A percentile compares a stretch with the other conserved stretches of the same genome.
Evolutionary conservation across 2,888 invertebrate species (phyloP).

Genomic region (Galeopsomyia nigrocyanea): DNA sequence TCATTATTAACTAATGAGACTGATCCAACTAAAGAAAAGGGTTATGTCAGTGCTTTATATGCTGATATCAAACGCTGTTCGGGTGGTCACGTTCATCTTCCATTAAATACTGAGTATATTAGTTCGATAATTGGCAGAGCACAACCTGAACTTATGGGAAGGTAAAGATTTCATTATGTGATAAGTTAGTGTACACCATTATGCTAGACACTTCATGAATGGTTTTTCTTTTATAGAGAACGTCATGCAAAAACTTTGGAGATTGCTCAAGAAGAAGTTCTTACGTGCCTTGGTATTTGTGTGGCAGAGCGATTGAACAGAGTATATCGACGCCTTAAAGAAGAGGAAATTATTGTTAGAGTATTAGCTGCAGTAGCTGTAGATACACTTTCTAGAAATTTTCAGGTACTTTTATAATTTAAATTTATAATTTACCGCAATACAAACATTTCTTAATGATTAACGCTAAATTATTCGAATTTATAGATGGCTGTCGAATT

Average conservation of each 20-base stretch:
- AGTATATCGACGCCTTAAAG: slow-evolving; percentile 87
- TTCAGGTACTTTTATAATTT: slow-evolving; percentile 78
- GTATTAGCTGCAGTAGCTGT: slow-evolving; percentile 90
- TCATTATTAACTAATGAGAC: slow-evolving; percentile 87
- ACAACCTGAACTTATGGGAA: slow-evolving; percentile 91
- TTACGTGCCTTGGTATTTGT: slow-evolving; percentile 94
- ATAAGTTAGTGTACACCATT: neutral
- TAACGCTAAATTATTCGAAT: slow-evolving; percentile 19
- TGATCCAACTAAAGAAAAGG: slow-evolving; percentile 88
- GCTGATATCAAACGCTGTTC: slow-evolving; percentile 89
- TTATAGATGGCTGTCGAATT: slow-evolving; percentile 84
- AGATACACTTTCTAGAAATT: slow-evolving; percentile 89
- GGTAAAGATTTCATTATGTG: slow-evolving; percentile 67
- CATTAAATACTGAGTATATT: slow-evolving; percentile 90
- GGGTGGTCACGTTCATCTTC: slow-evolving; percentile 89
- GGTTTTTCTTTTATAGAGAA: slow-evolving; percentile 72
- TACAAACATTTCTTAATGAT: slow-evolving; percentile 7
- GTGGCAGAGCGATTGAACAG: slow-evolving; percentile 91
- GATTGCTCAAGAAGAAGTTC: slow-evolving; percentile 96
- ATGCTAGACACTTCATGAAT: no score
- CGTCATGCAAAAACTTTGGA: slow-evolving; percentile 97
- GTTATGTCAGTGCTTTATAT: slow-evolving; percentile 89
- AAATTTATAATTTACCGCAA: slow-evolving; percentile 68
- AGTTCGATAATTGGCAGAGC: slow-evolving; percentile 89
- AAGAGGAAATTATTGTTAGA: slow-evolving; percentile 95